phyloP scores from a whole-genome alignment of 2,888 invertebrate genomes.

The Sarcophaga caerulescens region DNA sequence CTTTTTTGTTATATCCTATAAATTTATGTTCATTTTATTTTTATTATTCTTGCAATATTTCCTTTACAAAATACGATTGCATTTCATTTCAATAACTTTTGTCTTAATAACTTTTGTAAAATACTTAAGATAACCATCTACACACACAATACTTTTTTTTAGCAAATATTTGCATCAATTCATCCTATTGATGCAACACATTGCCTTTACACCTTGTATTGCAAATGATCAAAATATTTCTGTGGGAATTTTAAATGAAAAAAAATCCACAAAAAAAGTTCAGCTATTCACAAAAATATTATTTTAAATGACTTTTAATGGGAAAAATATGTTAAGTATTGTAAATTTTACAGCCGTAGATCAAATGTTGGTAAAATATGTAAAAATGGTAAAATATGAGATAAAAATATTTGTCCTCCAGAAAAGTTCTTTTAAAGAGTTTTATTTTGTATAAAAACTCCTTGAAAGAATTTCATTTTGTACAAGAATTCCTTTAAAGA shows the following conservation, averaged over 20 bases:
- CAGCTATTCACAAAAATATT: neutral
- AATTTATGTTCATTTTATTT: neutral
- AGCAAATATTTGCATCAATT: slow-evolving; percentile 46
- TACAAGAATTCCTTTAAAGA: too few relatives aligned
- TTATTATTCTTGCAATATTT: slow-evolving; percentile 13
- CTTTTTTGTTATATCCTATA: neutral
- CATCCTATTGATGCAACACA: slow-evolving; percentile 49
- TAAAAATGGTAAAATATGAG: too few relatives aligned
- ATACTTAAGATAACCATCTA: slow-evolving; percentile 34
- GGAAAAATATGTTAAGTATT: slow-evolving; percentile 33
- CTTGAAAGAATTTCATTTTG: too few relatives aligned
- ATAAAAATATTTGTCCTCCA: too few relatives aligned
- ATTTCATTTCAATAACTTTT: neutral
- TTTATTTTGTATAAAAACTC: too few relatives aligned
- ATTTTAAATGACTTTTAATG: slow-evolving; percentile 10
- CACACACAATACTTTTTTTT: slow-evolving; percentile 5
- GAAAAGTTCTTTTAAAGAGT: too few relatives aligned
- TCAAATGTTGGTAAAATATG: too few relatives aligned
- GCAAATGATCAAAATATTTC: slow-evolving; percentile 44
- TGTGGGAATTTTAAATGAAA: slow-evolving; percentile 36
- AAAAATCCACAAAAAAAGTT: neutral
- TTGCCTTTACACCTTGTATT: neutral
- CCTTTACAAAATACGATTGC: neutral
- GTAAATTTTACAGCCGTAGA: neutral
- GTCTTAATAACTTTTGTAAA: neutral